Percentiles rank a stretch among this genome's conserved stretches.
Conservation (phyloP, 30 jellyfish, hydroid and myxozoan genomes). For the Calvadosia cruxmelitensis region DNA sequence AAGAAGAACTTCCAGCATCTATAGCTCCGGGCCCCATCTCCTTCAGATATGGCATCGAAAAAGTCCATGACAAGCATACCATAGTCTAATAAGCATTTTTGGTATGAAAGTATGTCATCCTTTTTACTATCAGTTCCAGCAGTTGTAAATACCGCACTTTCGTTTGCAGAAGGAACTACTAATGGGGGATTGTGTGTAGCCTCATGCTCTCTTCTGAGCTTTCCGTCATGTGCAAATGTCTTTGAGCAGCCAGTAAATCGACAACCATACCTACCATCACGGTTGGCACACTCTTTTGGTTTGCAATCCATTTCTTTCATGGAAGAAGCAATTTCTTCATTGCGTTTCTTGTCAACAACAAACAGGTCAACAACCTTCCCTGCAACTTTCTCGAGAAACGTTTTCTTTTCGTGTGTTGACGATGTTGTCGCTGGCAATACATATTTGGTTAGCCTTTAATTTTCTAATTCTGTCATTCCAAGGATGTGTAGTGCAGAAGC, state of each 20-base stretch:
- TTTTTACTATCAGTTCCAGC: slow-evolving; percentile 5
- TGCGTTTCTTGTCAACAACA: slow-evolving; percentile 2
- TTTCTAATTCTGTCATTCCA: background rate
- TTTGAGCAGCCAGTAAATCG: slow-evolving; percentile 6
- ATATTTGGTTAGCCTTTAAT: slow-evolving; percentile 1
- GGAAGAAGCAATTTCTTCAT: background rate
- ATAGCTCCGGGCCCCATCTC: slow-evolving; percentile 25
- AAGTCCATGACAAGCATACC: slow-evolving; percentile 29
- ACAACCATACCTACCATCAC: slow-evolving; percentile 1
- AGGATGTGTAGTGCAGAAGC: slow-evolving; percentile 19
- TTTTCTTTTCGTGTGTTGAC: slow-evolving; percentile 1
- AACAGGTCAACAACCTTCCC: background rate
- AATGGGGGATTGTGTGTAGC: slow-evolving; percentile 11
- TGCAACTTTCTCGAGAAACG: too few species aligned
- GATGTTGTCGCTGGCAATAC: background rate
- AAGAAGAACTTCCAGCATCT: slow-evolving; percentile 26
- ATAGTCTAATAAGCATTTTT: slow-evolving; percentile 15
- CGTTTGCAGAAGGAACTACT: too few species aligned
- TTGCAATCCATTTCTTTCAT: too few species aligned
- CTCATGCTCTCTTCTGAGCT: slow-evolving; percentile 6
- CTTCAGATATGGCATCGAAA: slow-evolving; percentile 30
- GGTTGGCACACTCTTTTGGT: slow-evolving; percentile 2
- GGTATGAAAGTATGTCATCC: slow-evolving; percentile 13
- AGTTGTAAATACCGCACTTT: too few species aligned
- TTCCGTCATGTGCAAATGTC: slow-evolving; percentile 7